These are phyloP conservation scores for Chloropsis hardwickii DNA, from an alignment of 2,113 vertebrate genomes.

Conservation along the genomic window DNA sequence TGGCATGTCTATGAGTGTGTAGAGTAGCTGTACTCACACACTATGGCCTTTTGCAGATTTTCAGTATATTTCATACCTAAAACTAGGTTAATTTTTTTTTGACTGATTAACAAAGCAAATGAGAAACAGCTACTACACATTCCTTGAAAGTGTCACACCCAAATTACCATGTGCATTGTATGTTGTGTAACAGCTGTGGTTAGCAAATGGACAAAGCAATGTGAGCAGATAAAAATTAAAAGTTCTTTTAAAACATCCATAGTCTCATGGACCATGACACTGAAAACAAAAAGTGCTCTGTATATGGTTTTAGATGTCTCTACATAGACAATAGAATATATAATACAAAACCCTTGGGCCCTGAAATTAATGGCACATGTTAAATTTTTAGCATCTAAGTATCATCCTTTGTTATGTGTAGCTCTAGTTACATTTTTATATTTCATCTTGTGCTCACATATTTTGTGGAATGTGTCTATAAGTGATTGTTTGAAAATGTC, in stretches of 20 bases:
- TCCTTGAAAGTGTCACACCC: neutral
- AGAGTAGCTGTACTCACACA: neutral
- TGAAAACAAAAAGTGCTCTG: neutral
- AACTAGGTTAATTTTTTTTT: rapidly evolving
- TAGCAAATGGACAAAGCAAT: neutral
- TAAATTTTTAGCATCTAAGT: neutral
- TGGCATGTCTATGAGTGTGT: neutral
- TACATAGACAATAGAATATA: neutral
- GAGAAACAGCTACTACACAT: neutral
- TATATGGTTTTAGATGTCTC: neutral
- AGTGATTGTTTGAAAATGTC: neutral
- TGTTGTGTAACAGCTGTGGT: neutral
- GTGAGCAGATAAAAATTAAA: neutral
- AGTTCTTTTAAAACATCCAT: neutral
- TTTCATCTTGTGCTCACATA: neutral
- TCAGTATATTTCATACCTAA: neutral
- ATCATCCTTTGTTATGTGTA: neutral
- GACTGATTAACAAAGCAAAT: neutral
- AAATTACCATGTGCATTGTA: neutral
- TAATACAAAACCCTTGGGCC: neutral
- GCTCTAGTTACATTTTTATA: neutral
- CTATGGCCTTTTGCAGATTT: neutral
- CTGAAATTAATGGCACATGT: neutral
- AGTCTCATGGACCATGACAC: neutral
- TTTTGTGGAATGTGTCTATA: neutral